A percentile compares a stretch with the other conserved stretches of the same genome.
Conservation (phyloP, 2,113 vertebrate species). For the Fulica atra region DNA sequence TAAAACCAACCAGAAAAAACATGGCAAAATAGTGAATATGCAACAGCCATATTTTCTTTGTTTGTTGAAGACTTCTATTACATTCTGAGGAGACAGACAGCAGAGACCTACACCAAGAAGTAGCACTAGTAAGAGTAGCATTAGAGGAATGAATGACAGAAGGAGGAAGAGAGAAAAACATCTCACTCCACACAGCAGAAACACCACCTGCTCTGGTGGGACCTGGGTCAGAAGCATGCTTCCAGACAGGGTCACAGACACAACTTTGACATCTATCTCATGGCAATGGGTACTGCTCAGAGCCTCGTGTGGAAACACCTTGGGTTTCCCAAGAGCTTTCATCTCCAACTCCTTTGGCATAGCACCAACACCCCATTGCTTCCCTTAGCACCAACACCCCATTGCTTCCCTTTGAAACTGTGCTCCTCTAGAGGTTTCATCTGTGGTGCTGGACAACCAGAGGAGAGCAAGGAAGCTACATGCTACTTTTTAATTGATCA, state of each 20-base stretch:
- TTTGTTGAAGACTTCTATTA: neutral
- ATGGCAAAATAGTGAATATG: neutral
- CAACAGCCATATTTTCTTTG: accelerated
- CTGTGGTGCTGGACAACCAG: neutral
- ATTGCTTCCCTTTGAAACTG: neutral
- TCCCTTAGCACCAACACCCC: neutral
- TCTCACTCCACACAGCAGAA: neutral
- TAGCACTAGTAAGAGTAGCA: neutral
- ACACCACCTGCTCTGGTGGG: neutral
- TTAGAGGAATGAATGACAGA: neutral
- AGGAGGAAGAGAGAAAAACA: neutral
- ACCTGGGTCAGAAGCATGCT: neutral
- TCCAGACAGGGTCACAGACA: neutral
- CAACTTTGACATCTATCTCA: neutral
- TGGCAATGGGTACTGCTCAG: neutral
- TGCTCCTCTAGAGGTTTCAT: neutral
- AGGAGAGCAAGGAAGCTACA: neutral
- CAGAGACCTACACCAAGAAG: neutral
- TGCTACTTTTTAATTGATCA: neutral
- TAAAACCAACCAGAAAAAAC: neutral
- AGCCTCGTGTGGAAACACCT: neutral
- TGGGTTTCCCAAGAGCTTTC: neutral
- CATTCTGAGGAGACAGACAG: accelerated
- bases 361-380: no score
- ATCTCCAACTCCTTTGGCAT: neutral